Evolutionary conservation across 2,113 vertebrate genomes (phyloP).

Genomic region (Indicator maculatus): DNA sequence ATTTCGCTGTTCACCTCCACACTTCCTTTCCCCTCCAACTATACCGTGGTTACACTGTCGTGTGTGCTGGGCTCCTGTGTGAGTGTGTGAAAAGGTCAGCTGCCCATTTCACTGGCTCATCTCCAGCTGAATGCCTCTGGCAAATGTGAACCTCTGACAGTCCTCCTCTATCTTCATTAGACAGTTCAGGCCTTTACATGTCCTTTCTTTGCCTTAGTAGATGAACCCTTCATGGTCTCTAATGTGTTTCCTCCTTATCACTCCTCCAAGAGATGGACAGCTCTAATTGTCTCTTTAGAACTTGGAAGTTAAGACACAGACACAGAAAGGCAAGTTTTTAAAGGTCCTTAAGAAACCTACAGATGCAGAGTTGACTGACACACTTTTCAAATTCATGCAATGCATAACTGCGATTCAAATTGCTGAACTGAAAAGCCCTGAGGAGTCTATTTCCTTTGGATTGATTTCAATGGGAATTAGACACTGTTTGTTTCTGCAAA

Average conservation of each 20-base stretch:
- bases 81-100: not conserved
- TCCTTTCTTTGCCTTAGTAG: not conserved
- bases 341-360: not conserved
- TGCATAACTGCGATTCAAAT: not conserved
- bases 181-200: not conserved
- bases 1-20: not conserved
- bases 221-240: not conserved
- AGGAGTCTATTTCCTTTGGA: conserved; percentile 23
- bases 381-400: conserved; percentile 8
- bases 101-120: not conserved
- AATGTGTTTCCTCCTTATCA: not conserved
- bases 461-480: conserved; percentile 40
- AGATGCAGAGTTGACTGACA: not conserved
- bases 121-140: not conserved
- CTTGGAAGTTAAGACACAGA: not conserved
- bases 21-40: not conserved
- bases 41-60: fast-evolving
- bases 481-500: conserved; percentile 44
- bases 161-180: not conserved
- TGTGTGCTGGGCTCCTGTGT: not conserved
- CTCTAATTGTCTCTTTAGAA: not conserved
- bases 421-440: not conserved
- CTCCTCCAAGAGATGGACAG: not conserved
- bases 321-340: not conserved
- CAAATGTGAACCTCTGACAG: not conserved